Percentiles rank a stretch among this genome's conserved stretches.
These are phyloP conservation scores for Myzus persicae DNA, from an alignment of 1,140 invertebrate species.

Conservation along the genomic window DNA sequence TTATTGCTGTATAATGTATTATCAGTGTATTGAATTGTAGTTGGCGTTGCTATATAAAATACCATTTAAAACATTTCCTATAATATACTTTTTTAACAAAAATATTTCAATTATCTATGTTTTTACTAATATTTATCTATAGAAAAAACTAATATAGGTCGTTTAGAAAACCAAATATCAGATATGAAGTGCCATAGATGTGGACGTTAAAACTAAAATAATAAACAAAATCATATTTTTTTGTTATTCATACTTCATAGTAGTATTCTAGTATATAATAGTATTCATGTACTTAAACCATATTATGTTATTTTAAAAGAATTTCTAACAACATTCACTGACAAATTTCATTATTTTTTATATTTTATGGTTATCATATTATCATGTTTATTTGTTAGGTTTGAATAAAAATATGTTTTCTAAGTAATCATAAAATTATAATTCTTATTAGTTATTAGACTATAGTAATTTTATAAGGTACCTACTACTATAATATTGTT, in stretches of 20 bases:
- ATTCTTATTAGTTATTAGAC: not conserved
- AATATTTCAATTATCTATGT: not conserved
- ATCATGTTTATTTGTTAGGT: not conserved
- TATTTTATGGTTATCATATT: no score
- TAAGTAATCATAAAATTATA: not conserved
- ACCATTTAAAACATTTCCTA: not conserved
- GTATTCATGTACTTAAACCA: not conserved
- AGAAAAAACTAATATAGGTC: conserved; percentile 5
- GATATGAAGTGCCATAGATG: not conserved
- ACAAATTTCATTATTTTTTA: not conserved
- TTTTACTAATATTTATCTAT: not conserved
- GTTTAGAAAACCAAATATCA: not conserved
- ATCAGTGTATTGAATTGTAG: not conserved
- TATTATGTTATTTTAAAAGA: not conserved
- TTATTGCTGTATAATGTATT: not conserved
- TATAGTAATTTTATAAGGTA: no score
- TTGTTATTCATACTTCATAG: not conserved
- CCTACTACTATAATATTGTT: not conserved
- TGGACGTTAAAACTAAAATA: not conserved
- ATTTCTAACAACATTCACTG: not conserved
- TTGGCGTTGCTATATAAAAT: not conserved
- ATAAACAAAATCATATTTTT: conserved; percentile 5
- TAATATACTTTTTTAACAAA: not conserved
- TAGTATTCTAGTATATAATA: not conserved
- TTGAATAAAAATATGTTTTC: not conserved